phyloP scores from a whole-genome alignment of 2,888 invertebrate genomes.

The Drosophila diplacantha region DNA sequence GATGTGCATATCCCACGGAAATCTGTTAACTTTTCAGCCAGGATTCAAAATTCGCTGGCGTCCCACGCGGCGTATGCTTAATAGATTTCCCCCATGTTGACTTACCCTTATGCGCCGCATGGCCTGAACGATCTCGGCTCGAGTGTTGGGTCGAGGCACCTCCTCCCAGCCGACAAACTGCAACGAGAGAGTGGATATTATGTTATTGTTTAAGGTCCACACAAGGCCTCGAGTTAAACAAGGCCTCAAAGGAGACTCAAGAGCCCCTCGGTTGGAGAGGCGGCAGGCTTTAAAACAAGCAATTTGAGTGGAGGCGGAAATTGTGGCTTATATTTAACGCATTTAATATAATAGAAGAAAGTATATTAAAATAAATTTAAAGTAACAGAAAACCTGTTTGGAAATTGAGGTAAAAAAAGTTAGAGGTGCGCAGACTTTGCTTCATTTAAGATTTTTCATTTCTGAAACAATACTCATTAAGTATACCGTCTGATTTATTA shows the following conservation, averaged over 20 bases:
- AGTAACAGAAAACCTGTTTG: fast-evolving
- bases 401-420: background rate
- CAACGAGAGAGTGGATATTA: slow-evolving; percentile 75
- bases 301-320: slow-evolving; percentile 11
- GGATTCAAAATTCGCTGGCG: slow-evolving; percentile 17
- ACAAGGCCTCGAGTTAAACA: slow-evolving; percentile 8
- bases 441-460: background rate
- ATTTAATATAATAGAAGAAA: background rate
- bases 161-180: slow-evolving; percentile 99
- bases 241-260: slow-evolving; percentile 29
- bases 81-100: slow-evolving; percentile 52
- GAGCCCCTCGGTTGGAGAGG: slow-evolving; percentile 23
- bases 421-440: background rate
- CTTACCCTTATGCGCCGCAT: slow-evolving; percentile 98
- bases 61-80: slow-evolving; percentile 34
- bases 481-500: background rate
- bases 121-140: slow-evolving; percentile 99
- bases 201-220: slow-evolving; percentile 27
- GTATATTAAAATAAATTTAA: background rate
- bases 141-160: slow-evolving; percentile 95
- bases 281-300: slow-evolving; percentile 17
- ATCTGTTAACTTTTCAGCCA: slow-evolving; percentile 26
- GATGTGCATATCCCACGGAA: slow-evolving; percentile 26
- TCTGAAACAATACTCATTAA: background rate
- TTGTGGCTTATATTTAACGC: background rate